These are phyloP conservation scores for Vombatus ursinus DNA, from an alignment of 2,113 vertebrate species.

Conservation along the genomic window DNA sequence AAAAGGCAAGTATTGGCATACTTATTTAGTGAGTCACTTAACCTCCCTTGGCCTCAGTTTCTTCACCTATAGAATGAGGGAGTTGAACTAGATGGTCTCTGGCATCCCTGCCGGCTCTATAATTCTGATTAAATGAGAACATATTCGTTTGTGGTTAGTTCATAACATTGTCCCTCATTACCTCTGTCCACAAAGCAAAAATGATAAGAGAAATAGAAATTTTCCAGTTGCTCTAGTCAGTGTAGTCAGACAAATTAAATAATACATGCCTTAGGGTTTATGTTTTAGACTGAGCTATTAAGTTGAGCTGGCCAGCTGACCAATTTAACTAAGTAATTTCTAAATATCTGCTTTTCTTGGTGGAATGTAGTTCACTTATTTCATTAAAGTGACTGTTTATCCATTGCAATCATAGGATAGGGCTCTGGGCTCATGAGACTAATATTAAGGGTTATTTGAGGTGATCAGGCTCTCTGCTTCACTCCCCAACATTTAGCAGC, in stretches of 20 bases:
- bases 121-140: not conserved
- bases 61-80: not conserved
- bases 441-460: not conserved
- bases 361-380: not conserved
- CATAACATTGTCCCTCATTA: not conserved
- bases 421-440: not conserved
- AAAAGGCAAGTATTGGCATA: not conserved
- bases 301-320: not conserved
- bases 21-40: not conserved
- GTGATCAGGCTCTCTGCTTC: not conserved
- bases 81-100: not conserved
- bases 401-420: not conserved
- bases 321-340: conserved; percentile 12
- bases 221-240: conserved; percentile 1
- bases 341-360: conserved; percentile 27
- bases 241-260: conserved; percentile 3
- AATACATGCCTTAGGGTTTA: not conserved
- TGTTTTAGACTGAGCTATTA: conserved; percentile 33
- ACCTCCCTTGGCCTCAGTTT: not conserved
- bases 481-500: not conserved
- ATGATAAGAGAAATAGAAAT: not conserved
- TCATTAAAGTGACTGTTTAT: not conserved
- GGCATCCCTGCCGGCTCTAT: not conserved
- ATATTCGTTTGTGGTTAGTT: not conserved
- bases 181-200: not conserved